Conservation (phyloP, 2,797 vertebrate genomes). For the Epinephelus malabaricus region DNA sequence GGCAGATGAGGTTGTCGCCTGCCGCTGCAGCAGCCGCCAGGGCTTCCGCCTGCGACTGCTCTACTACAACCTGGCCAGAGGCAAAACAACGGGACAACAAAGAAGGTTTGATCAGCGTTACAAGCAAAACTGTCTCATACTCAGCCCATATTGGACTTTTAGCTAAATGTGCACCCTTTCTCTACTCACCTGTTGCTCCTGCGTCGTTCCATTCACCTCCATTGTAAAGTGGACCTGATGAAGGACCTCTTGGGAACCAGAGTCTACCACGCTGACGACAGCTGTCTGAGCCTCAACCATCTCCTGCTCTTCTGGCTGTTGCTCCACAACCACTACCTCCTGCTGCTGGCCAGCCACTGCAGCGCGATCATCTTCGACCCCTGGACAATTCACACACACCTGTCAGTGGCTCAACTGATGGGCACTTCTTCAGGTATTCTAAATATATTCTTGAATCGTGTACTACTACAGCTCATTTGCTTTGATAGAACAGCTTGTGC, state of each 20-base stretch:
- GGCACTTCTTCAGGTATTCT: neutral
- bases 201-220: slow-evolving; percentile 86
- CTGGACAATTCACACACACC: slow-evolving; percentile 47
- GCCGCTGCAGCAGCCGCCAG: slow-evolving; percentile 83
- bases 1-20: slow-evolving; percentile 92
- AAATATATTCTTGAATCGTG: neutral
- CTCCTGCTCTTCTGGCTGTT: slow-evolving; percentile 70
- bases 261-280: slow-evolving; percentile 92
- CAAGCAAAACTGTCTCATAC: neutral
- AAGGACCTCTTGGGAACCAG: slow-evolving; percentile 91
- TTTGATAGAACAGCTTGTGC: neutral
- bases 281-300: slow-evolving; percentile 81
- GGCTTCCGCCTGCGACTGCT: slow-evolving; percentile 83
- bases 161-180: neutral
- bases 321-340: slow-evolving; percentile 72
- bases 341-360: slow-evolving; percentile 55
- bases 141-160: neutral
- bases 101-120: neutral
- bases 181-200: slow-evolving; percentile 82
- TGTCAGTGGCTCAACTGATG: neutral
- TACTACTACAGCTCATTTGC: neutral
- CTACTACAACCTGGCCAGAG: slow-evolving; percentile 77
- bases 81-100: neutral
- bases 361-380: slow-evolving; percentile 49
- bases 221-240: slow-evolving; percentile 95